Conservation (phyloP, 2,113 vertebrate genomes). For the Marmota flaviventris region DNA sequence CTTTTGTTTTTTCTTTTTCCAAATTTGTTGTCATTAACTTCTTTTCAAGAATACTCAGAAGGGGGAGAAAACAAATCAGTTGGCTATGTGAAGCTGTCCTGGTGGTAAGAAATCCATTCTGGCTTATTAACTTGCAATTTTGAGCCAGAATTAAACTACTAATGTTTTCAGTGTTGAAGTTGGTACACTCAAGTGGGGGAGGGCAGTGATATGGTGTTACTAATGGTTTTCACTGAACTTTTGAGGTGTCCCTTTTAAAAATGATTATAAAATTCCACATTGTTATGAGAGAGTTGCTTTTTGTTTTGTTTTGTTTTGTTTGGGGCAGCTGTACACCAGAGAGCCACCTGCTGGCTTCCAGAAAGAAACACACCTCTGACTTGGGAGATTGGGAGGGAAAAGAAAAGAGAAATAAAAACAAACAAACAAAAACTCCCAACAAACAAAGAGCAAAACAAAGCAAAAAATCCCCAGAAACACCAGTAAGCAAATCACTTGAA, state of each 20-base stretch:
- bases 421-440: background rate
- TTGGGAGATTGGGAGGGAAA: background rate
- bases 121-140: constrained; percentile 71
- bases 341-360: constrained; percentile 75
- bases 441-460: background rate
- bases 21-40: constrained; percentile 65
- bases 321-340: constrained; percentile 35
- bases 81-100: constrained; percentile 79
- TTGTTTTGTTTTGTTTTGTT: background rate
- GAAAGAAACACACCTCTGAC: constrained; percentile 13
- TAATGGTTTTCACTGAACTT: constrained; percentile 57
- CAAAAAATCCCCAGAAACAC: background rate
- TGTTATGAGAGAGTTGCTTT: background rate
- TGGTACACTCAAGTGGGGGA: constrained; percentile 62
- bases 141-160: constrained; percentile 79
- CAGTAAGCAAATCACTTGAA: background rate
- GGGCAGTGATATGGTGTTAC: constrained; percentile 66
- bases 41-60: constrained; percentile 20
- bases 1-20: background rate
- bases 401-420: background rate
- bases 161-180: constrained; percentile 71
- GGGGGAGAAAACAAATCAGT: constrained; percentile 70
- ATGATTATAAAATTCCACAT: background rate
- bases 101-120: constrained; percentile 78
- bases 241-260: constrained; percentile 37